Conservation (phyloP, 1,140 invertebrate species). For the Musca vetustissima region DNA sequence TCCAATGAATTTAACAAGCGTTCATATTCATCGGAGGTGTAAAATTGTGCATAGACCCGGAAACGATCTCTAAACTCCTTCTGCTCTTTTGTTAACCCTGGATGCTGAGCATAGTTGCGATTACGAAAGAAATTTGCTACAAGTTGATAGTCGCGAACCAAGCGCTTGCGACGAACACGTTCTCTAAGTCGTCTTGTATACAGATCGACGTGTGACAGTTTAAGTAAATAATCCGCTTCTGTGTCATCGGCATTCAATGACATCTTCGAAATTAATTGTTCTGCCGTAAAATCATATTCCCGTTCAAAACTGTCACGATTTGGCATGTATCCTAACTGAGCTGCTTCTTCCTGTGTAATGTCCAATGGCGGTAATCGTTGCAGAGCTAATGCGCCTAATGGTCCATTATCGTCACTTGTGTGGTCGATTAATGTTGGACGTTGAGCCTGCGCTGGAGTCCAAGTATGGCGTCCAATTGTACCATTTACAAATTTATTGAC, state of each 20-base stretch:
- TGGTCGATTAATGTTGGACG: constrained; percentile 71
- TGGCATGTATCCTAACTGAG: constrained; percentile 93
- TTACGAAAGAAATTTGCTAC: constrained; percentile 77
- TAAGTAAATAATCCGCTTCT: constrained; percentile 78
- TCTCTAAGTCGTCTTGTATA: constrained; percentile 84
- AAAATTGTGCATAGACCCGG: constrained; percentile 84
- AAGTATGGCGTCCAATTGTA: constrained; percentile 83
- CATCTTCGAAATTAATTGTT: constrained; percentile 82
- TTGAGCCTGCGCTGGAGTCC: constrained; percentile 68
- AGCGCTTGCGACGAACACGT: constrained; percentile 81
- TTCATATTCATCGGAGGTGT: constrained; percentile 80
- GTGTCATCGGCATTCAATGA: constrained; percentile 81
- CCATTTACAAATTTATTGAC: constrained; percentile 86
- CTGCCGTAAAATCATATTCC: constrained; percentile 91
- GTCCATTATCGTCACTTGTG: constrained; percentile 76
- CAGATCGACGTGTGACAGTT: constrained; percentile 76
- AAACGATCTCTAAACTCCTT: constrained; percentile 79
- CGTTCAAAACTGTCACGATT: constrained; percentile 95
- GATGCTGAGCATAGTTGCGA: constrained; percentile 46
- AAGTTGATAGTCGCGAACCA: constrained; percentile 84
- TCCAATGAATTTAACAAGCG: constrained; percentile 75
- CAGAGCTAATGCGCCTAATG: constrained; percentile 67
- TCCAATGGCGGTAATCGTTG: constrained; percentile 74
- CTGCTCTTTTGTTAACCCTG: constrained; percentile 55
- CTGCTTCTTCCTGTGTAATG: constrained; percentile 77